Conservation (phyloP, 2,888 invertebrate species). For the Candidula unifasciata region DNA sequence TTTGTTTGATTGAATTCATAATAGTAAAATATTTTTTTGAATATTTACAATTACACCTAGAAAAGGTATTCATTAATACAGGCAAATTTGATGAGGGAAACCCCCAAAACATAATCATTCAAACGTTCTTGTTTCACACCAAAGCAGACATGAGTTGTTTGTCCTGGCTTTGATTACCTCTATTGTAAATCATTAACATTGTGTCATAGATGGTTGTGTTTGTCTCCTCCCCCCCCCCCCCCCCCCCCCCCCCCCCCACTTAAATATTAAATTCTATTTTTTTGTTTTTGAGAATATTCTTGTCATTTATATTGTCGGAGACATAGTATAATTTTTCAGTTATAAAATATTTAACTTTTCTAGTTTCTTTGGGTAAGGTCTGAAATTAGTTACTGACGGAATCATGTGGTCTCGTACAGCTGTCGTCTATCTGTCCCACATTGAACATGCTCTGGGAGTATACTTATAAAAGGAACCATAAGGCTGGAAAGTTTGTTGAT, state of each 20-base stretch:
- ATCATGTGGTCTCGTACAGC: background rate
- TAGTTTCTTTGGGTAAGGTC: too few species aligned
- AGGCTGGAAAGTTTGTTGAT: conserved; percentile 79
- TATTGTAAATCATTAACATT: background rate
- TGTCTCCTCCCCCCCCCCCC: background rate
- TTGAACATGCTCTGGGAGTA: conserved; percentile 22
- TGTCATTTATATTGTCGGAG: too few species aligned
- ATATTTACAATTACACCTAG: too few species aligned
- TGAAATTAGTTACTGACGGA: background rate
- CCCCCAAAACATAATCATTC: too few species aligned
- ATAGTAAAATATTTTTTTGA: too few species aligned
- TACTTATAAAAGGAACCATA: conserved; percentile 69
- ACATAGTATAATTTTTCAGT: too few species aligned
- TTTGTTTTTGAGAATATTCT: background rate
- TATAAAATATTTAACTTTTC: too few species aligned
- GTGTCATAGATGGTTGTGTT: conserved; percentile 47
- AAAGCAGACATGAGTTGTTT: conserved; percentile 40
- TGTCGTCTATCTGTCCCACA: conserved; percentile 44
- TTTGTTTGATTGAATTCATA: too few species aligned
- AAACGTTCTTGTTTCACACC: background rate
- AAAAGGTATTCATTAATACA: too few species aligned
- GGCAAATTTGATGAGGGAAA: too few species aligned
- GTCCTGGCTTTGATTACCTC: conserved; percentile 2
- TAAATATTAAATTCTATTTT: background rate
- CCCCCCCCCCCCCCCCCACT: background rate